Percentiles rank a stretch among this genome's conserved stretches.
Evolutionary conservation across 2,797 vertebrate species (phyloP).

Genomic region (Hoplostethus mediterraneus): DNA sequence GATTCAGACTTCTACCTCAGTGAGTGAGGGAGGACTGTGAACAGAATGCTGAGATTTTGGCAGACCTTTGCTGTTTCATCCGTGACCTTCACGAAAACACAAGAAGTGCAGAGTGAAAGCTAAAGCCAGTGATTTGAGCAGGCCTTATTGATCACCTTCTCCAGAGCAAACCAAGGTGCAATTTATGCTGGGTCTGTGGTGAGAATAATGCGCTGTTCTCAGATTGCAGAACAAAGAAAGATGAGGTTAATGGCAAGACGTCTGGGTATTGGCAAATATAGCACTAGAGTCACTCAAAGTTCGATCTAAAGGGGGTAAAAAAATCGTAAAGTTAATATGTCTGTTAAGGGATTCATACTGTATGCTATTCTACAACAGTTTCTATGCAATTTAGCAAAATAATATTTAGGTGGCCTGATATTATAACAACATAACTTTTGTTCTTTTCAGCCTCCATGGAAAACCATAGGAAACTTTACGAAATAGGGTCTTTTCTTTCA

Average conservation of each 20-base stretch:
- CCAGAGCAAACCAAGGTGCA: conserved; percentile 53
- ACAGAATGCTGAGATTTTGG: conserved; percentile 62
- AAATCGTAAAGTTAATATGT: background rate
- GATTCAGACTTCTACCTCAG: conserved; percentile 48
- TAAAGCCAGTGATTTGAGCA: conserved; percentile 63
- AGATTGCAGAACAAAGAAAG: conserved; percentile 18
- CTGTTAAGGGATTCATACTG: background rate
- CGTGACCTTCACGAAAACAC: conserved; percentile 78
- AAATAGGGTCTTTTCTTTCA: background rate
- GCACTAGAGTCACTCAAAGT: conserved; percentile 1
- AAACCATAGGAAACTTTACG: background rate
- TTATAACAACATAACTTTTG: background rate
- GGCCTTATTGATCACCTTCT: conserved; percentile 72
- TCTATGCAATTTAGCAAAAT: background rate
- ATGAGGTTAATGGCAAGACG: conserved; percentile 17
- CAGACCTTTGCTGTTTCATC: conserved; percentile 67
- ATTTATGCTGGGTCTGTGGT: conserved; percentile 42
- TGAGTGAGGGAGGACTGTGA: conserved; percentile 39
- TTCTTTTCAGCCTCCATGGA: background rate
- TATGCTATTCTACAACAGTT: background rate
- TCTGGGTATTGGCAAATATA: background rate
- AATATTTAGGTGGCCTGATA: no score
- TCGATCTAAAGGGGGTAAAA: background rate
- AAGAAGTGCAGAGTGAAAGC: conserved; percentile 61
- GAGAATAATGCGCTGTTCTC: conserved; percentile 47